Percentiles rank a stretch among this genome's conserved stretches.
These are phyloP conservation scores for Fukomys damarensis DNA, from an alignment of 2,113 vertebrate genomes.

Conservation along the genomic window DNA sequence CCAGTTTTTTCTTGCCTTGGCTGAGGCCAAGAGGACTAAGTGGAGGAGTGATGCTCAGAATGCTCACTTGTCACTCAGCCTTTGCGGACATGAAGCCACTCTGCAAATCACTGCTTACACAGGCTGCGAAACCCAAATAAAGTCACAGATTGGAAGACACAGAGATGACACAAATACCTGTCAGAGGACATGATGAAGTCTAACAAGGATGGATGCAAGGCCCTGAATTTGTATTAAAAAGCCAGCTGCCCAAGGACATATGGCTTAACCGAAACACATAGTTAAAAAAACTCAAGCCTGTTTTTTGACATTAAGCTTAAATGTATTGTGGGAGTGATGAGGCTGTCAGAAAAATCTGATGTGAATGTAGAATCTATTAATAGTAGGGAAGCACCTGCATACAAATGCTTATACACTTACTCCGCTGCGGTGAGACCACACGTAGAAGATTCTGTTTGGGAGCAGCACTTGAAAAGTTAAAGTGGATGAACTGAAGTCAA, in stretches of 20 bases:
- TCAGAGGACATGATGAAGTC: constrained; percentile 1
- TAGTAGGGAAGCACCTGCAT: background rate
- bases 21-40: background rate
- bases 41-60: background rate
- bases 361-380: background rate
- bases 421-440: background rate
- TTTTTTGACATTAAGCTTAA: background rate
- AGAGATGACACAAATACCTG: constrained; percentile 39
- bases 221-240: constrained; percentile 48
- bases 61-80: background rate
- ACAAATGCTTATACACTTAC: background rate
- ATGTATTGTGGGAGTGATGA: constrained; percentile 21
- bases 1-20: background rate
- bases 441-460: background rate
- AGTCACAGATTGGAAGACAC: background rate
- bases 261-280: background rate
- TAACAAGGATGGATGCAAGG: constrained; percentile 66
- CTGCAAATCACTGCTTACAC: background rate
- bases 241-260: constrained; percentile 13
- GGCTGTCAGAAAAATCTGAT: background rate
- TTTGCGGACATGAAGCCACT: background rate
- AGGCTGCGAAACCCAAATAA: background rate
- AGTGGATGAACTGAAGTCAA: background rate
- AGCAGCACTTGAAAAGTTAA: background rate
- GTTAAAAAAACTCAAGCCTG: background rate